Evolutionary conservation across 2,888 invertebrate species (phyloP).

Genomic region (Drosophila bunnanda): DNA sequence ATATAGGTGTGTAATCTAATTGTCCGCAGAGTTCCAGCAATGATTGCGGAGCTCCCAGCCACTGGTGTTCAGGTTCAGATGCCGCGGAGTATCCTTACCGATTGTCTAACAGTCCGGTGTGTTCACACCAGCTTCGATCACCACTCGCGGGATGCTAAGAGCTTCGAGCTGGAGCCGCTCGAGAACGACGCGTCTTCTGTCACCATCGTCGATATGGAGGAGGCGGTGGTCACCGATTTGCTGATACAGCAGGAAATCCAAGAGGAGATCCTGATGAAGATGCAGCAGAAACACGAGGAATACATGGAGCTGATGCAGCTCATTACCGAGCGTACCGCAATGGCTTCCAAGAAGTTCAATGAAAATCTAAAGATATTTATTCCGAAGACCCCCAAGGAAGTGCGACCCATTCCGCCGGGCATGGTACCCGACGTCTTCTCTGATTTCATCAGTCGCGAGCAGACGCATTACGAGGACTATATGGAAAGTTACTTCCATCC

Average conservation of each 20-base stretch:
- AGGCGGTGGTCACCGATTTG: constrained; percentile 72
- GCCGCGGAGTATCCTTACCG: constrained; percentile 68
- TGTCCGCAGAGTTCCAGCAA: constrained; percentile 57
- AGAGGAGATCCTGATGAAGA: constrained; percentile 47
- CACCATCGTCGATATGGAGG: constrained; percentile 59
- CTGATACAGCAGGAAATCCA: constrained; percentile 67
- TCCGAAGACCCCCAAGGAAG: constrained; percentile 60
- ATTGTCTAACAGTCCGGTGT: constrained; percentile 76
- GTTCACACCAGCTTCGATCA: constrained; percentile 76
- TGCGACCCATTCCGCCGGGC: constrained; percentile 50
- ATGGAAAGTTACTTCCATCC: constrained; percentile 67
- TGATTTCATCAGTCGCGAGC: constrained; percentile 69
- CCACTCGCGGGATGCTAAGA: constrained; percentile 68
- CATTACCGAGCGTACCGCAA: constrained; percentile 44
- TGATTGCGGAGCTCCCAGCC: constrained; percentile 59
- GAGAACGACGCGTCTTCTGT: constrained; percentile 29
- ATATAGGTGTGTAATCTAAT: background rate
- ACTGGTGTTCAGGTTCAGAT: constrained; percentile 59
- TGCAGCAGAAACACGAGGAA: constrained; percentile 56
- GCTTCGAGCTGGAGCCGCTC: constrained; percentile 45
- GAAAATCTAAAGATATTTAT: background rate
- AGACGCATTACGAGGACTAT: constrained; percentile 57
- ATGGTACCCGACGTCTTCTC: constrained; percentile 65
- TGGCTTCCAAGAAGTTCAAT: constrained; percentile 18
- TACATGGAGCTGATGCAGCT: constrained; percentile 65